Evolutionary conservation across 2,797 vertebrate genomes (phyloP).

Genomic region (Hyperoplus immaculatus): DNA sequence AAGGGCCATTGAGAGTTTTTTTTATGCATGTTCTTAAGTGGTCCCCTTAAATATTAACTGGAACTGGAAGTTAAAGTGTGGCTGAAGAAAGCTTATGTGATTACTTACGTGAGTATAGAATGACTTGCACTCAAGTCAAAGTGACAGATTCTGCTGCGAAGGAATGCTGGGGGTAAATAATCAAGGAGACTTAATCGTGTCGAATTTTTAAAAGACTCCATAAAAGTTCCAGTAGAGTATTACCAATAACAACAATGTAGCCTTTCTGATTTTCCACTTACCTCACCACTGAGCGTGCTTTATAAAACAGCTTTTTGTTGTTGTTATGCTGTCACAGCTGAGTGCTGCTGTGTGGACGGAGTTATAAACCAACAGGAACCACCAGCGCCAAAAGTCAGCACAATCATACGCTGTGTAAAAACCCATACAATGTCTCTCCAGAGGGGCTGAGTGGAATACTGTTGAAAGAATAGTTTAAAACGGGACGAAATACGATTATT

Average conservation of each 20-base stretch:
- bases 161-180: slow-evolving; percentile 46
- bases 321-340: slow-evolving; percentile 71
- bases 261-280: slow-evolving; percentile 80
- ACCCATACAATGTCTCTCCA: slow-evolving; percentile 36
- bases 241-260: slow-evolving; percentile 58
- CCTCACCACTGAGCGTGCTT: slow-evolving; percentile 72
- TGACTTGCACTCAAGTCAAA: neutral
- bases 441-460: slow-evolving; percentile 12
- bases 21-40: slow-evolving; percentile 29
- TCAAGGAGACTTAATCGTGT: slow-evolving; percentile 31
- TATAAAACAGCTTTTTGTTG: slow-evolving; percentile 75
- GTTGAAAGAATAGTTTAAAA: neutral
- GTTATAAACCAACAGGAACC: slow-evolving; percentile 49
- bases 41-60: slow-evolving; percentile 44
- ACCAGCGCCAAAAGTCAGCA: slow-evolving; percentile 38
- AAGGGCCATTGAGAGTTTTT: slow-evolving; percentile 23
- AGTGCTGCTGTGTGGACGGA: slow-evolving; percentile 49
- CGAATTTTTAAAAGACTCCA: slow-evolving; percentile 46
- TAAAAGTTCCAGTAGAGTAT: slow-evolving; percentile 51
- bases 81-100: neutral
- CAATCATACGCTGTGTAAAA: slow-evolving; percentile 46
- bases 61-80: slow-evolving; percentile 1
- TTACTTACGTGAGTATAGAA: neutral
- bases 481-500: neutral
- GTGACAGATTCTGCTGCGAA: slow-evolving; percentile 35